These are phyloP conservation scores for Exocentrus adspersus DNA, from an alignment of 2,888 invertebrate species.

Conservation along the genomic window DNA sequence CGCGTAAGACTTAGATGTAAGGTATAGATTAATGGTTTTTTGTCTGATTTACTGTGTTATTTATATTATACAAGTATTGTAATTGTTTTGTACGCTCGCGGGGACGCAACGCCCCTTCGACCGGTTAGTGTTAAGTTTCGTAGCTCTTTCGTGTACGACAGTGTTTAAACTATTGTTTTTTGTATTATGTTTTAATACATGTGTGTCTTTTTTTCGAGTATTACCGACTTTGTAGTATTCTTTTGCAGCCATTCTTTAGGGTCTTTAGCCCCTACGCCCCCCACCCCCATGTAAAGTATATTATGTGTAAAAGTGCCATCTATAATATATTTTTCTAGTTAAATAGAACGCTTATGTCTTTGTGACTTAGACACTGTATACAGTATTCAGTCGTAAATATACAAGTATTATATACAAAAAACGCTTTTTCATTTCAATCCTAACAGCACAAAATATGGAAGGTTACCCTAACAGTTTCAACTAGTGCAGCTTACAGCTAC, in stretches of 20 bases:
- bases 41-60: constrained; percentile 46
- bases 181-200: constrained; percentile 28
- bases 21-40: constrained; percentile 39
- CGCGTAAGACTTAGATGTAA: constrained; percentile 49
- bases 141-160: constrained; percentile 37
- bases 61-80: constrained; percentile 34
- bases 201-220: constrained; percentile 39
- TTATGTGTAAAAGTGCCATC: constrained; percentile 65
- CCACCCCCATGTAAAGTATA: constrained; percentile 53
- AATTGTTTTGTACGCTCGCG: constrained; percentile 30
- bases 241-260: constrained; percentile 36
- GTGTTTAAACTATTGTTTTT: constrained; percentile 35
- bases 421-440: constrained; percentile 5
- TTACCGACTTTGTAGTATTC: constrained; percentile 30
- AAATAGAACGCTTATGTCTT: constrained; percentile 65
- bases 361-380: constrained; percentile 65
- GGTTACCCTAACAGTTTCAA: no score
- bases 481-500: no score
- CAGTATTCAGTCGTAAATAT: constrained; percentile 64
- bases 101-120: constrained; percentile 25
- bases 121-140: constrained; percentile 37
- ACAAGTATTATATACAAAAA: constrained; percentile 60
- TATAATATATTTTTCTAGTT: constrained; percentile 65
- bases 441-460: no score
- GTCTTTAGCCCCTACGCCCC: constrained; percentile 31